phyloP scores from a whole-genome alignment of 2,113 vertebrate genomes.

The Lepus europaeus region DNA sequence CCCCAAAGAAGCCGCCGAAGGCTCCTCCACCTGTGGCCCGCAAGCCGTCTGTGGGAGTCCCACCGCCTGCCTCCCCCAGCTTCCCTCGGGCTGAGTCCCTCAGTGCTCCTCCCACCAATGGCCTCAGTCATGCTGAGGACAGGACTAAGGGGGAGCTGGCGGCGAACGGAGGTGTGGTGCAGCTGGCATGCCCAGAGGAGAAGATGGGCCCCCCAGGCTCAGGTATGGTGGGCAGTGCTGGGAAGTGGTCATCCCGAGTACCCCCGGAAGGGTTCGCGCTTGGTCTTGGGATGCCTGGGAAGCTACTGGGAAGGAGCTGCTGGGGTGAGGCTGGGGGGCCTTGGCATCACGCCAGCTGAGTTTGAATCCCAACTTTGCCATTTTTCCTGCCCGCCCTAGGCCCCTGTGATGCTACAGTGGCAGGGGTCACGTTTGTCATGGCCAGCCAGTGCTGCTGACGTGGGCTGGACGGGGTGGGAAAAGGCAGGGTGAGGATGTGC shows the following conservation, averaged over 20 bases:
- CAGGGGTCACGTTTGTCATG: background rate
- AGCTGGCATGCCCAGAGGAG: slow-evolving; percentile 78
- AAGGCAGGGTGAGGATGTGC: background rate
- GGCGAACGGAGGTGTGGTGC: slow-evolving; percentile 62
- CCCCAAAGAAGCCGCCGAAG: slow-evolving; percentile 87
- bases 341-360: background rate
- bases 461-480: too few species aligned
- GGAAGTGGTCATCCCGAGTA: too few species aligned
- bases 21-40: slow-evolving; percentile 95
- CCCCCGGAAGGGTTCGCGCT: too few species aligned
- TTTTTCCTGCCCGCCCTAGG: background rate
- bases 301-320: background rate
- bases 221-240: slow-evolving; percentile 63
- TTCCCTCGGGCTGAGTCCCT: slow-evolving; percentile 74
- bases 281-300: background rate
- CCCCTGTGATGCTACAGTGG: background rate
- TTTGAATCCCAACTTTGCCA: background rate
- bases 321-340: background rate
- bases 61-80: slow-evolving; percentile 77
- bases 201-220: slow-evolving; percentile 56
- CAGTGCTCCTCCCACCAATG: slow-evolving; percentile 66
- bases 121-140: slow-evolving; percentile 66
- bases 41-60: slow-evolving; percentile 88
- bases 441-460: fast-evolving
- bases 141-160: slow-evolving; percentile 84